Percentiles rank a stretch among this genome's conserved stretches.
Conservation (phyloP, 2,797 vertebrate genomes). For the Halcyon smyrnensis region DNA sequence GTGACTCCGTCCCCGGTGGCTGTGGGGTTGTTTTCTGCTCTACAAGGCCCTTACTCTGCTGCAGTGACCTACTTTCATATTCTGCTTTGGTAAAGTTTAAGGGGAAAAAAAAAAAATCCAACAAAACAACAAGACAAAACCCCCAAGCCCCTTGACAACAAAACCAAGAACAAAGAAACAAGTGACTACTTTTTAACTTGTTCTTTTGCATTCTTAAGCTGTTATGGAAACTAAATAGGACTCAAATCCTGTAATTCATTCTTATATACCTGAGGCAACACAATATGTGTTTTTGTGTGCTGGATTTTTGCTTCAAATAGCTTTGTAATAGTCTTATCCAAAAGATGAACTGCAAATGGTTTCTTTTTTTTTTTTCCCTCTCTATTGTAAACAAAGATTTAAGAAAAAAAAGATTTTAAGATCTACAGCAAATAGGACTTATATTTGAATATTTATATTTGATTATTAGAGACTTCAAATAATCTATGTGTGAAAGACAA, state of each 20-base stretch:
- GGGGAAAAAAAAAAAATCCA: background rate
- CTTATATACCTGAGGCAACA: constrained; percentile 8
- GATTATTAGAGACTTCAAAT: constrained; percentile 38
- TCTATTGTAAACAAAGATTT: constrained; percentile 19
- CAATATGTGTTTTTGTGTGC: constrained; percentile 3
- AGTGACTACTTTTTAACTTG: background rate
- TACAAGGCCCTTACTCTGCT: background rate
- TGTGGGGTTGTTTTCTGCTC: background rate
- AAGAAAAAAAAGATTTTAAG: constrained; percentile 32
- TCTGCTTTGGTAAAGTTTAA: background rate
- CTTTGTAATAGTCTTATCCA: constrained; percentile 47
- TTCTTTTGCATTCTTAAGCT: constrained; percentile 3
- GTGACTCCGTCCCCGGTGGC: fast-evolving
- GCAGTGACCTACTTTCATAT: constrained; percentile 33
- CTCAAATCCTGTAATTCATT: constrained; percentile 31
- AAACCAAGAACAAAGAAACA: background rate
- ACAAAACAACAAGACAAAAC: background rate
- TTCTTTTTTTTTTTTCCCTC: background rate
- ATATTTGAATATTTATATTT: constrained; percentile 41
- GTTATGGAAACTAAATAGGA: constrained; percentile 16
- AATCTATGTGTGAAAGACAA: constrained; percentile 44
- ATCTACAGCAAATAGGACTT: constrained; percentile 42
- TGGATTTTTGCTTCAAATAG: constrained; percentile 34
- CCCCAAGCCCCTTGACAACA: background rate
- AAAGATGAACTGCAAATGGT: background rate